Evolutionary conservation across 2,888 invertebrate genomes (phyloP), one percentile per base, ranked within the genome.

Genomic region (Morpho deidamia): DNA sequence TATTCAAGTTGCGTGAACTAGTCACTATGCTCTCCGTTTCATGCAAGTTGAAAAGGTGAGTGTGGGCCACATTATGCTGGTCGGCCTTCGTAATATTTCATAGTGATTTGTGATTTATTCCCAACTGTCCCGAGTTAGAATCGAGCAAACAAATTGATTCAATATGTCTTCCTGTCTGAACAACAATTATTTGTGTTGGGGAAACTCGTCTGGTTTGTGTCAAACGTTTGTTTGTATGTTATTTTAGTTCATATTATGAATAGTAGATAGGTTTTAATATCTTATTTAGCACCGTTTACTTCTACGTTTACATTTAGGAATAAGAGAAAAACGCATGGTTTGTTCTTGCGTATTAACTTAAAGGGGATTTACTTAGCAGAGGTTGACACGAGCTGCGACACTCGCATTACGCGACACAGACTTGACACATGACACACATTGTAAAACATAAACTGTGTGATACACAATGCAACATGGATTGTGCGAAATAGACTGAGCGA

Each of bases 101-200:
- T 64, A 66, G 69, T 72, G 74, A 72, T 74, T 63, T 66, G 68
- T 76, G 78, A 78, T 78, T 78, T 77, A 76, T 74, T 55, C 57
- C 64, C 56, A 60, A 64, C 64, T 68, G 72, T 71, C 71, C 68
- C 60, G 64, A 58, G 69, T 70, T 72, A 70, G 73, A 70, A 73
- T 74, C 71, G 75, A 60, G 64, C 67, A 71, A 76, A 79, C 77
- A 78, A 82, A 82, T 81, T 81, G 83, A 80, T 78, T 71, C 70
- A 67, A 72, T 72, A 72, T 66, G 67, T 72, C 70, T 70, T 66
- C 65, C 72, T 69, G 72, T 70, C 64, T 63, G 63, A 58, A 58
- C 65, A 65, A 65, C 68, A 66, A 72, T 70, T 67, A 69, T 67
- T 67, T 65, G 63, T 60, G 60, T 59, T 56, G 60, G 51, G n/a